These are phyloP conservation scores for Colossoma macropomum DNA, from an alignment of 2,113 vertebrate species.

Conservation along the genomic window DNA sequence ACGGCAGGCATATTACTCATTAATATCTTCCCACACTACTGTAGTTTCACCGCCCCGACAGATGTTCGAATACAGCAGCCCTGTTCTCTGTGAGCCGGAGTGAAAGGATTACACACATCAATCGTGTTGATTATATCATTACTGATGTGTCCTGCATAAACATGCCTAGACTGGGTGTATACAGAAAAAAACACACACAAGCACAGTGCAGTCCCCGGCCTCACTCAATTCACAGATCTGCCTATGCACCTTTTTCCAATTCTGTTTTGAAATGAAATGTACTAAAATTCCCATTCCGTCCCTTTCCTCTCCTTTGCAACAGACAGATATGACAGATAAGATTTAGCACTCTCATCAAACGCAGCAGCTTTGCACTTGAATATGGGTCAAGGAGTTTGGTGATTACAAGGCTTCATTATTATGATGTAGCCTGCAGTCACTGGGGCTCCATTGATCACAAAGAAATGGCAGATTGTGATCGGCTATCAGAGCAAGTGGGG, in stretches of 20 bases:
- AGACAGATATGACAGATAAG: neutral
- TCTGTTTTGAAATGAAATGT: neutral
- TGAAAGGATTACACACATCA: constrained; percentile 19
- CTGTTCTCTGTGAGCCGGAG: constrained; percentile 19
- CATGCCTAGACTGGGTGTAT: neutral
- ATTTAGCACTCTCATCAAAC: constrained; percentile 25
- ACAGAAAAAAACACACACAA: neutral
- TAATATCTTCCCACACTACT: constrained; percentile 33
- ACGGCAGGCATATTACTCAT: constrained; percentile 41
- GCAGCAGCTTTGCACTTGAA: constrained; percentile 17
- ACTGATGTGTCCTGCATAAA: neutral
- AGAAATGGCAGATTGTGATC: too few species aligned
- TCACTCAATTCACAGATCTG: neutral
- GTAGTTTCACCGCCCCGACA: constrained; percentile 44
- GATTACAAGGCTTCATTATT: neutral
- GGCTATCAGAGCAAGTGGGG: neutral
- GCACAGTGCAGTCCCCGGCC: neutral
- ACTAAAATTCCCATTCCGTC: too few species aligned
- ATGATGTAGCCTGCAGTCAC: neutral
- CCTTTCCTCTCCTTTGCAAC: neutral
- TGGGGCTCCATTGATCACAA: neutral
- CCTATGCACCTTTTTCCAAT: neutral
- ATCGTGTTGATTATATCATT: neutral
- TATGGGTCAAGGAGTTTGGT: constrained; percentile 32
- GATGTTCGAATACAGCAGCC: constrained; percentile 44